Conservation (phyloP, 2,888 invertebrate species). For the Tenthredo amoena region DNA sequence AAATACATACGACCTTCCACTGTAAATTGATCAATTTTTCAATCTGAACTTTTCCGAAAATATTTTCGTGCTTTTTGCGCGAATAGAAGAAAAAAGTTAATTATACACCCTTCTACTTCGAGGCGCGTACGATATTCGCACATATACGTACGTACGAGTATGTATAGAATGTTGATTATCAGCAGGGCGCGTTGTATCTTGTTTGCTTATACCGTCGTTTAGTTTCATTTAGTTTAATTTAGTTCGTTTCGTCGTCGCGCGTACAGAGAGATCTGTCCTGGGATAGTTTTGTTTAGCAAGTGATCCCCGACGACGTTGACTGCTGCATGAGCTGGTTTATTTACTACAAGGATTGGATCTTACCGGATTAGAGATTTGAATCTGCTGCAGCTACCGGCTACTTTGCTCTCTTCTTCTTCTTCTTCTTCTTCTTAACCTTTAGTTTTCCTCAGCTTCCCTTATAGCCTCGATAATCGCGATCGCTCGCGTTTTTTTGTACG, state of each 20-base stretch:
- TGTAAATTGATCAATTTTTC: too few relatives aligned
- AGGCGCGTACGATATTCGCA: too few relatives aligned
- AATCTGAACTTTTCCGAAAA: too few relatives aligned
- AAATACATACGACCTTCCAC: too few relatives aligned
- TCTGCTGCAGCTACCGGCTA: not conserved
- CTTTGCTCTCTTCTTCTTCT: not conserved
- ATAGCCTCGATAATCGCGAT: conserved; percentile 9
- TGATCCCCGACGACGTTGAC: not conserved
- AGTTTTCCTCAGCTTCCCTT: not conserved
- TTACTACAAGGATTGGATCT: conserved; percentile 6
- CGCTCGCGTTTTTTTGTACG: not conserved
- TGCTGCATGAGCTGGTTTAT: not conserved
- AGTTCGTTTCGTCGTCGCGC: not conserved
- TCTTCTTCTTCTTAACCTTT: not conserved
- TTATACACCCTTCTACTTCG: too few relatives aligned
- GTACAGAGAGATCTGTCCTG: not conserved
- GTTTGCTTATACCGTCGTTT: not conserved
- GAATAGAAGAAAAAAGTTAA: too few relatives aligned
- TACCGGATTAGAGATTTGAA: conserved; percentile 11
- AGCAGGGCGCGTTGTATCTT: not conserved
- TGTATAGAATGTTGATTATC: conserved; percentile 37
- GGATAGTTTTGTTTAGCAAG: conserved; percentile 10
- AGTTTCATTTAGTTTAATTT: not conserved
- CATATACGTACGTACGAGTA: not conserved
- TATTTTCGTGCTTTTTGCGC: too few relatives aligned